These are phyloP conservation scores for Plectrocnemia conspersa DNA, from an alignment of 1,140 invertebrate species.

Conservation along the genomic window DNA sequence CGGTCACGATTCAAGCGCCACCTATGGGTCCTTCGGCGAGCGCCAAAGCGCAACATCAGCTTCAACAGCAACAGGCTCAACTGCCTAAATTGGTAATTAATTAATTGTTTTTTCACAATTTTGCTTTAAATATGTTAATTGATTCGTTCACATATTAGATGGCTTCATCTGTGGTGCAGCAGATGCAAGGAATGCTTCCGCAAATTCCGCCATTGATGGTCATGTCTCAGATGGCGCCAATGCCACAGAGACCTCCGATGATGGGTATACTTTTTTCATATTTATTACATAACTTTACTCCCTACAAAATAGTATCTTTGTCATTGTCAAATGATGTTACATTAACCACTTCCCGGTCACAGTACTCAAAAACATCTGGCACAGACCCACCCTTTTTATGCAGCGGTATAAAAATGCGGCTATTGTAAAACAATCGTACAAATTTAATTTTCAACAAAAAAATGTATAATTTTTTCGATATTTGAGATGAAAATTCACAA, in stretches of 20 bases:
- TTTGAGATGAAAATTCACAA: too few species aligned
- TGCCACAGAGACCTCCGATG: constrained; percentile 29
- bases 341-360: too few species aligned
- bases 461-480: too few species aligned
- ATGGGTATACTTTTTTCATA: constrained; percentile 19
- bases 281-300: background rate
- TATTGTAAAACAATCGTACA: too few species aligned
- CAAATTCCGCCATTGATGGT: constrained; percentile 59
- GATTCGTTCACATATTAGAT: constrained; percentile 29
- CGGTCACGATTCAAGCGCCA: too few species aligned
- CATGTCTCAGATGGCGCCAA: constrained; percentile 43
- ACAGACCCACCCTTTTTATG: too few species aligned
- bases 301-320: too few species aligned
- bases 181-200: constrained; percentile 64
- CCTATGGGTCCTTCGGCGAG: constrained; percentile 36
- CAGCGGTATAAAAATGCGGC: too few species aligned
- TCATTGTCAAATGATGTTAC: too few species aligned
- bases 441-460: too few species aligned
- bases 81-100: constrained; percentile 17
- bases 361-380: too few species aligned
- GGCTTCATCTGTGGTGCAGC: constrained; percentile 43
- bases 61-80: constrained; percentile 10
- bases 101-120: background rate
- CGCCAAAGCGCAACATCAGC: constrained; percentile 36
- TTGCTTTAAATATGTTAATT: too few species aligned